A percentile compares a stretch with the other conserved stretches of the same genome.
These are phyloP conservation scores for Drosophila stalkeri DNA, from an alignment of 2,888 invertebrate genomes.

Conservation along the genomic window DNA sequence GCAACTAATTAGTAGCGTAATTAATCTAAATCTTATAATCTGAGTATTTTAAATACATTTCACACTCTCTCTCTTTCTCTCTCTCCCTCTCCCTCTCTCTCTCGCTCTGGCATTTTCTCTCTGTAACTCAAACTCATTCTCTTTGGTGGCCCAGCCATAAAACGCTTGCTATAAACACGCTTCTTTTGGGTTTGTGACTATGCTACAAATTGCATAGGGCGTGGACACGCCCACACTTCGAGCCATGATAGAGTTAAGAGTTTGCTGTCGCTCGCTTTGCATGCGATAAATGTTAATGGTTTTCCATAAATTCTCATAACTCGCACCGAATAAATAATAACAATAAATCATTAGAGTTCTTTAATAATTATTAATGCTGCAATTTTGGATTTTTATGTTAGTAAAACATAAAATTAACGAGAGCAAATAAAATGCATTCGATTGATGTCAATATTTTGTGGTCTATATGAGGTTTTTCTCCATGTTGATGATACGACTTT, in stretches of 20 bases:
- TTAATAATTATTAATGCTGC: slow-evolving; percentile 32
- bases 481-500: not conserved
- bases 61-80: not conserved
- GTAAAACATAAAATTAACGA: not conserved
- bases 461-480: not conserved
- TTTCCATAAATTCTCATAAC: slow-evolving; percentile 38
- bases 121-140: not conserved
- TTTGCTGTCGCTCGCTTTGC: slow-evolving; percentile 1
- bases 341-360: slow-evolving; percentile 38
- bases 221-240: not conserved
- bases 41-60: not conserved
- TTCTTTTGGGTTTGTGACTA: slow-evolving; percentile 31
- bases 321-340: slow-evolving; percentile 28
- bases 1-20: not conserved
- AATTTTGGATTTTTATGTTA: slow-evolving; percentile 14
- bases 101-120: not conserved
- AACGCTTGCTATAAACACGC: slow-evolving; percentile 39
- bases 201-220: slow-evolving; percentile 19
- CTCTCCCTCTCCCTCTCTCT: not conserved
- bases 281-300: slow-evolving; percentile 41
- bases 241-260: not conserved
- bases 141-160: slow-evolving; percentile 23
- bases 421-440: not conserved
- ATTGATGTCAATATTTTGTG: not conserved
- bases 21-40: not conserved